Percentiles rank a stretch among this genome's conserved stretches.
Conservation (phyloP, 2,113 vertebrate species). For the Cryptotis parvus region DNA sequence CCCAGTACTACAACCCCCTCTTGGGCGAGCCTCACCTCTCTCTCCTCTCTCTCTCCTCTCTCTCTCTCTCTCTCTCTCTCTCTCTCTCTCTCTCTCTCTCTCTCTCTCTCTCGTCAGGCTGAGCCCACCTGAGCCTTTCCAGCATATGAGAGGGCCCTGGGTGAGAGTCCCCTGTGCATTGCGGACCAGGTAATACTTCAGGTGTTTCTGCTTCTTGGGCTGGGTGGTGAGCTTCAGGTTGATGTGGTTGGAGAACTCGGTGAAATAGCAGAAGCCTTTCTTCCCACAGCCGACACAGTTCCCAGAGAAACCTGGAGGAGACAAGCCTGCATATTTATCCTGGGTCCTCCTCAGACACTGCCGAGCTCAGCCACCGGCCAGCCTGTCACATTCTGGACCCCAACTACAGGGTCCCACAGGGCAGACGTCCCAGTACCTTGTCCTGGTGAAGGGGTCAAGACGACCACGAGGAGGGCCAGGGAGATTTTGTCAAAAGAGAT, state of each 20-base stretch:
- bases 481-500: neutral
- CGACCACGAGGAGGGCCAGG: neutral
- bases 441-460: neutral
- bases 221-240: slow-evolving; percentile 97
- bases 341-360: too few species aligned
- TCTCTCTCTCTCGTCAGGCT: too few species aligned
- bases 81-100: too few species aligned
- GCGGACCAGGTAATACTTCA: slow-evolving; percentile 95
- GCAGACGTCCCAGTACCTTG: too few species aligned
- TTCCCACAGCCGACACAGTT: slow-evolving; percentile 98
- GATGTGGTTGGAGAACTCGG: slow-evolving; percentile 98
- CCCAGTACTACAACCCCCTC: too few species aligned
- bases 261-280: slow-evolving; percentile 98
- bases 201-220: slow-evolving; percentile 99
- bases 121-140: slow-evolving; percentile 94
- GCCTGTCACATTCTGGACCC: rapidly evolving
- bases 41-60: too few species aligned
- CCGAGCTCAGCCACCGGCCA: rapidly evolving
- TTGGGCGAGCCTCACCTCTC: too few species aligned
- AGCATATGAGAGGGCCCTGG: slow-evolving; percentile 95
- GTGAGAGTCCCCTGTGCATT: slow-evolving; percentile 93
- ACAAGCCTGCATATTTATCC: neutral
- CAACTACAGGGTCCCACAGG: neutral
- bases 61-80: too few species aligned
- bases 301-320: slow-evolving; percentile 94